These are phyloP conservation scores for Cordilura impudica DNA, from an alignment of 2,888 invertebrate genomes.

Conservation along the genomic window DNA sequence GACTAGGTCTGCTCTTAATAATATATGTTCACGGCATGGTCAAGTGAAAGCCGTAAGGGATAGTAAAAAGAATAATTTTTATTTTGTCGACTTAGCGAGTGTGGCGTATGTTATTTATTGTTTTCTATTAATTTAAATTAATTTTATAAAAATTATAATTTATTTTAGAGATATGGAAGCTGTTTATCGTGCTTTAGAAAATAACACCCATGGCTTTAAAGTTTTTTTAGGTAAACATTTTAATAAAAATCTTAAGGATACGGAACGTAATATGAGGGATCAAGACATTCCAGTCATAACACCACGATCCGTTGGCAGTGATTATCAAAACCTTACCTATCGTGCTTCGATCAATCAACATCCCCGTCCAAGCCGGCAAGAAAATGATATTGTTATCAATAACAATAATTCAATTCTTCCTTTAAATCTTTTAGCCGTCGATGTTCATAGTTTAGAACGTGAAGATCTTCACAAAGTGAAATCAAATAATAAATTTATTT, in stretches of 20 bases:
- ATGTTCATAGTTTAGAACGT: conserved; percentile 70
- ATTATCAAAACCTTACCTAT: conserved; percentile 64
- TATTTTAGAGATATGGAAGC: conserved; percentile 68
- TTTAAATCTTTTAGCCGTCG: conserved; percentile 60
- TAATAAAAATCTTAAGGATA: conserved; percentile 3
- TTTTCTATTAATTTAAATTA: not conserved
- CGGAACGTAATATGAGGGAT: not conserved
- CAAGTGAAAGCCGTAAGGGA: conserved; percentile 51
- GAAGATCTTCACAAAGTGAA: conserved; percentile 57
- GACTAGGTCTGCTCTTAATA: conserved; percentile 61
- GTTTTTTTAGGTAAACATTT: conserved; percentile 58
- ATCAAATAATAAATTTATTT: conserved; percentile 63
- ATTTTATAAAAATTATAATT: no score
- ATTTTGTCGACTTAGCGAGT: conserved; percentile 62
- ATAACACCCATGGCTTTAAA: conserved; percentile 64
- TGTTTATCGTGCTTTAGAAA: conserved; percentile 64
- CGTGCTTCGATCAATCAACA: conserved; percentile 64
- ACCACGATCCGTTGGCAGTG: conserved; percentile 48
- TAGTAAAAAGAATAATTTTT: conserved; percentile 57
- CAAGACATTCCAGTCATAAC: conserved; percentile 18
- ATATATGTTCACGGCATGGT: conserved; percentile 64
- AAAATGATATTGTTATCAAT: conserved; percentile 40
- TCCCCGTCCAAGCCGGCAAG: conserved; percentile 66
- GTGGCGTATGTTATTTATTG: conserved; percentile 61
- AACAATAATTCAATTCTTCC: conserved; percentile 59